Base-by-base conservation (phyloP, 2,797 vertebrate genomes). In the Leptatherina wallacei region DNA sequence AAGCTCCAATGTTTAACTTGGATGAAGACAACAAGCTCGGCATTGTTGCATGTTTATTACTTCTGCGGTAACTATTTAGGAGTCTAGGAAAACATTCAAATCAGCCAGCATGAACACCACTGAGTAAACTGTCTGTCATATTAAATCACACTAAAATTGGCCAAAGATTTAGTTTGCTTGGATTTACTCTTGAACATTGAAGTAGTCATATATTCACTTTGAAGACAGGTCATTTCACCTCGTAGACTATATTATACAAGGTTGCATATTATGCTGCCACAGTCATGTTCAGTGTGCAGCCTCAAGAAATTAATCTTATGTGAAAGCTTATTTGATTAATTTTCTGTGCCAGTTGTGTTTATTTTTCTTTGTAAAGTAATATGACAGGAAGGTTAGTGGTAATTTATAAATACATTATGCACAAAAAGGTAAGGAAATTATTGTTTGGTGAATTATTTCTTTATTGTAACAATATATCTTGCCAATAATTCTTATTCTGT, bases 21-120 rank as follows among this genome's bases (percentile, higher is more conserved):
- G 84, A 78, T 62, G 49, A 35, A 3, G 35, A 63, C 32, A 63
- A 75, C 30, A 65, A 65, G 36, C 30, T 71, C 74, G 60, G 68
- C 61, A 72, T 64, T 12, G 62, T 13, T 49, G 20, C 40, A 67
- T 81, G 71, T 87, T 88, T 86, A 78, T 85, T 83, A 78, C 87
- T 81, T 61, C 69, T 69, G 22, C 58, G n/a, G 63, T 64, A 49
- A 72, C 75, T 80, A 70, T 81, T 86, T 72, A 71, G 36, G 61
- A 83, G 63, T 73, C 71, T 81, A 67, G 76, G 75, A 84, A 80
- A 83, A 36, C 10, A 67, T 61, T 72, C 16, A 72, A 66, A 85
- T 71, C 58, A 74, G 62, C 57, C 68, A 70, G 54, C 22, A 61
- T 75, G 69, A 85, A 78, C 42, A 65, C 36, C 2, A 35, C n/a